Percentiles rank a stretch among this genome's conserved stretches.
Evolutionary conservation across 1,140 invertebrate species (phyloP).

Genomic region (Macrostomum lignano): DNA sequence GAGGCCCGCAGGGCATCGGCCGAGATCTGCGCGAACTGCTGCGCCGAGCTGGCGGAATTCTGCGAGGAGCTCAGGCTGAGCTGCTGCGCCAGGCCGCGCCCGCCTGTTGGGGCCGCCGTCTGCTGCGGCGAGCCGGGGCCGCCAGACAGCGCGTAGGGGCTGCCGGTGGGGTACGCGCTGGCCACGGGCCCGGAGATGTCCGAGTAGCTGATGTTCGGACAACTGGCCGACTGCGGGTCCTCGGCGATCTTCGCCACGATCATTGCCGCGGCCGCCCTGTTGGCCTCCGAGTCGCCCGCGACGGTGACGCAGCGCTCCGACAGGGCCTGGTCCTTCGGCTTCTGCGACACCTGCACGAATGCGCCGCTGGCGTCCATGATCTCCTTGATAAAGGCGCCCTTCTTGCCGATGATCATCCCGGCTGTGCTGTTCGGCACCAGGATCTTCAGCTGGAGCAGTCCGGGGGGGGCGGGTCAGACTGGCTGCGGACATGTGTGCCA

Average conservation of each 20-base stretch:
- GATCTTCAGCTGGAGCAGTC: slow-evolving; percentile 64
- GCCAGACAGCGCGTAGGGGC: slow-evolving; percentile 47
- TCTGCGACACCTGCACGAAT: slow-evolving; percentile 92
- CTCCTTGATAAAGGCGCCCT: slow-evolving; percentile 82
- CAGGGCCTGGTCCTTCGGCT: slow-evolving; percentile 74
- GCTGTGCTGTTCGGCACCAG: slow-evolving; percentile 89
- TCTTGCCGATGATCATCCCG: slow-evolving; percentile 95
- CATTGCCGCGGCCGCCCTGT: slow-evolving; percentile 66
- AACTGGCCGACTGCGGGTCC: slow-evolving; percentile 78
- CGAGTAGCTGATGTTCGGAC: slow-evolving; percentile 75
- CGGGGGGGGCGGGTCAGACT: too few relatives aligned
- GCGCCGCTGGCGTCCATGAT: slow-evolving; percentile 87
- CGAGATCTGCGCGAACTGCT: slow-evolving; percentile 10
- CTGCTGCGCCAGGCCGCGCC: slow-evolving; percentile 6
- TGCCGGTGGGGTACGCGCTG: slow-evolving; percentile 79
- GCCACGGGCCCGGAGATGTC: slow-evolving; percentile 72
- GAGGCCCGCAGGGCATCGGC: slow-evolving; percentile 35
- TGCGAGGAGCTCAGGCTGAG: slow-evolving; percentile 8
- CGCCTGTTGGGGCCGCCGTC: slow-evolving; percentile 13
- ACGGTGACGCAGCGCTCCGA: slow-evolving; percentile 87
- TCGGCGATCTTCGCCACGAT: slow-evolving; percentile 84
- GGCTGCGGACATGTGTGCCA: too few relatives aligned
- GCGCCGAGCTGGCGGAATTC: too few relatives aligned
- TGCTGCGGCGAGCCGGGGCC: slow-evolving; percentile 11
- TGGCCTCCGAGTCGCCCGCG: slow-evolving; percentile 62